These are phyloP conservation scores for Rhagonycha lutea DNA, from an alignment of 2,888 invertebrate species.

Conservation along the genomic window DNA sequence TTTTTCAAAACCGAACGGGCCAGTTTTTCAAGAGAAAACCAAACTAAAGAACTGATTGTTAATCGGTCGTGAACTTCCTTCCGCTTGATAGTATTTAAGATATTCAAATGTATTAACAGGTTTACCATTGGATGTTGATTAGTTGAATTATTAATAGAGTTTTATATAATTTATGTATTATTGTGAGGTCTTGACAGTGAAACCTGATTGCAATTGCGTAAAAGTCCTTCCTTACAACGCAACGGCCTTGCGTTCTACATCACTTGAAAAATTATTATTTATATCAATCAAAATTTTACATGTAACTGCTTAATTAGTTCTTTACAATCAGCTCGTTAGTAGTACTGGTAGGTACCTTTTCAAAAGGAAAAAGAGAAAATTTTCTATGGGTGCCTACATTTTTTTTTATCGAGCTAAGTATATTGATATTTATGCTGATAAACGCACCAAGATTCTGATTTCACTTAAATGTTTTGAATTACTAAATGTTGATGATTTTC, in stretches of 20 bases:
- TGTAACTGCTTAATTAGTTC: background rate
- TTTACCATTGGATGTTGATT: background rate
- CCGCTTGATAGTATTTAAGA: background rate
- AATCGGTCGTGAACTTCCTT: background rate
- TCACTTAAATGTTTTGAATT: background rate
- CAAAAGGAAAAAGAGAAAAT: background rate
- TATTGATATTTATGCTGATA: background rate
- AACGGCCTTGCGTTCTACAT: slow-evolving; percentile 23
- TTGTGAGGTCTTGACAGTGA: slow-evolving; percentile 26
- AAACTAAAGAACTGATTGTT: too few species aligned
- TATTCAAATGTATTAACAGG: background rate
- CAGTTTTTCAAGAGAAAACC: background rate
- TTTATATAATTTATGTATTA: slow-evolving; percentile 6
- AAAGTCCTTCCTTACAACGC: slow-evolving; percentile 10
- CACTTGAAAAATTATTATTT: background rate
- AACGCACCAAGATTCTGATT: background rate
- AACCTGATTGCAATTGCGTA: slow-evolving; percentile 10
- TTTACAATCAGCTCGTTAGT: background rate
- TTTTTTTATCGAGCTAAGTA: background rate
- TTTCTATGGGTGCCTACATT: background rate
- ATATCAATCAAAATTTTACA: background rate
- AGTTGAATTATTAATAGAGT: background rate
- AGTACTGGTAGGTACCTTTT: background rate
- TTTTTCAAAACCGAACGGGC: background rate
- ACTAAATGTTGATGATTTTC: too few species aligned